Evolutionary conservation across 2,888 invertebrate genomes (phyloP).

Genomic region (Sthenelais limicola): DNA sequence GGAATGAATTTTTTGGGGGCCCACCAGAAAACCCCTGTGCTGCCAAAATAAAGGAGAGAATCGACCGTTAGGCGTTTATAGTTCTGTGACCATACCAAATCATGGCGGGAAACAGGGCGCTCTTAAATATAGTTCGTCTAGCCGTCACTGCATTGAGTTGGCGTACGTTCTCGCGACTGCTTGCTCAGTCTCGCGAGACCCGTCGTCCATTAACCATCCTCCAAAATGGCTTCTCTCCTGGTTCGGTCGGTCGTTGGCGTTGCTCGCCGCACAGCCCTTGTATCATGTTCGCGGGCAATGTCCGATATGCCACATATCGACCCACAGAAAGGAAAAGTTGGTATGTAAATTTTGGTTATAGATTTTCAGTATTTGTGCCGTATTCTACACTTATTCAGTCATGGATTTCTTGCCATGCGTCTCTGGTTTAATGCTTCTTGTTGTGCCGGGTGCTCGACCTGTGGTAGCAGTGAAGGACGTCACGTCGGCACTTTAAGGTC

Average conservation of each 20-base stretch:
- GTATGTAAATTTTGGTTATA: slow-evolving; percentile 28
- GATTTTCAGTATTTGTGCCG: not conserved
- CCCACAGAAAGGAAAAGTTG: slow-evolving; percentile 50
- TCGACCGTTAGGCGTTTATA: too few species aligned
- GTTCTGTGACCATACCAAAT: too few species aligned
- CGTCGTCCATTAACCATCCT: too few species aligned
- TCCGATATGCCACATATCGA: slow-evolving; percentile 43
- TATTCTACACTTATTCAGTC: not conserved
- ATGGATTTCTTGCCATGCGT: not conserved
- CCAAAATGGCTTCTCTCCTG: slow-evolving; percentile 41
- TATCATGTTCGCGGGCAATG: slow-evolving; percentile 32
- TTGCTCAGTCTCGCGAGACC: too few species aligned
- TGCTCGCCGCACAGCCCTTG: slow-evolving; percentile 31
- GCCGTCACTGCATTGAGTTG: too few species aligned
- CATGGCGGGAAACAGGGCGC: too few species aligned
- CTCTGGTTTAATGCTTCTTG: not conserved
- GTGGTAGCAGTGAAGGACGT: slow-evolving; percentile 17
- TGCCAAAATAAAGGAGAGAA: too few species aligned
- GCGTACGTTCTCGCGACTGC: too few species aligned
- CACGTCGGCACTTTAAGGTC: not conserved
- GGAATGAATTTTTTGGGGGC: too few species aligned
- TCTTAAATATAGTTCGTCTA: too few species aligned
- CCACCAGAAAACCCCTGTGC: too few species aligned
- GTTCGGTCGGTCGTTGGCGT: slow-evolving; percentile 19
- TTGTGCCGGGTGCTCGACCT: not conserved